These are phyloP conservation scores for Cyprinodon variegatus DNA, from an alignment of 2,113 vertebrate species.

Conservation along the genomic window DNA sequence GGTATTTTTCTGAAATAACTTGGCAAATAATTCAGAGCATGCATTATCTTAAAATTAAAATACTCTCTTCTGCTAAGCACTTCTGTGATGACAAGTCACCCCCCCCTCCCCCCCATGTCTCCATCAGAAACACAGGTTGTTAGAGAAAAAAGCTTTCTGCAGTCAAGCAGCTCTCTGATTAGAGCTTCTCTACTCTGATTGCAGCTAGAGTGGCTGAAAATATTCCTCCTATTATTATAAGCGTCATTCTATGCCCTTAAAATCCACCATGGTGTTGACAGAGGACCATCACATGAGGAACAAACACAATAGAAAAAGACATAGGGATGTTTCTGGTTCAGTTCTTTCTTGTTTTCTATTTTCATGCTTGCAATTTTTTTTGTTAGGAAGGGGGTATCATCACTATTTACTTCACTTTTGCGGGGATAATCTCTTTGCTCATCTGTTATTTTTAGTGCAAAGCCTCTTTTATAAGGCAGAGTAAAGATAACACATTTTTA, in stretches of 20 bases:
- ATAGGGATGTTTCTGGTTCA: not conserved
- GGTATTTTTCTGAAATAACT: not conserved
- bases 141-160: constrained; percentile 36
- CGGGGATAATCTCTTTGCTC: not conserved
- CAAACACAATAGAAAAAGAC: not conserved
- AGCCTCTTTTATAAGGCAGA: not conserved
- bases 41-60: not conserved
- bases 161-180: constrained; percentile 52
- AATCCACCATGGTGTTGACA: constrained; percentile 16
- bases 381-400: not conserved
- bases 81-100: constrained; percentile 14
- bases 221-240: constrained; percentile 51
- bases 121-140: constrained; percentile 29
- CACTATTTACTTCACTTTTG: not conserved
- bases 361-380: not conserved
- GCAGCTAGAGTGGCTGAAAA: constrained; percentile 52
- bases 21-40: not conserved
- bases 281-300: constrained; percentile 15
- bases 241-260: constrained; percentile 29
- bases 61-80: not conserved
- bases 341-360: not conserved
- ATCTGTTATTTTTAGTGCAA: not conserved
- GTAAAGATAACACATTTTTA: not conserved
- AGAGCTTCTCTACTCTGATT: constrained; percentile 39
- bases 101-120: constrained; percentile 10